phyloP scores from a whole-genome alignment of 2,888 invertebrate genomes.

The Aquatica leii region DNA sequence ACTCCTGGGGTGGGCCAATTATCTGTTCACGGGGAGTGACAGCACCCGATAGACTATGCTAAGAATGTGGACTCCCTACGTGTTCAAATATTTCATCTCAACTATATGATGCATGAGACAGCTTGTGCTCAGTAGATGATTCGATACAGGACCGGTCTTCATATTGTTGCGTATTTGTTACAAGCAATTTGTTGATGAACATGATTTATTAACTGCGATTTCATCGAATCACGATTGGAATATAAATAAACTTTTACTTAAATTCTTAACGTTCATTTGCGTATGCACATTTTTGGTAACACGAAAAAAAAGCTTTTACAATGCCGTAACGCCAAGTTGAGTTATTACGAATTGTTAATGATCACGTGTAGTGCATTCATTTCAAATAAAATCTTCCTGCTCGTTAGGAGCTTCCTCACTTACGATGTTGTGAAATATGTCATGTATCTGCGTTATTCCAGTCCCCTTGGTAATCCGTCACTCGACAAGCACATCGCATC shows the following conservation, averaged over 20 bases:
- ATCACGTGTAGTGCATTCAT: conserved; percentile 25
- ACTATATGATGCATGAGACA: conserved; percentile 53
- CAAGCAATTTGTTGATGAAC: conserved; percentile 34
- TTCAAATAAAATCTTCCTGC: conserved; percentile 37
- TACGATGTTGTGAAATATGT: conserved; percentile 60
- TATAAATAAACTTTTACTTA: conserved; percentile 11
- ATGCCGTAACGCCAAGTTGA: neutral
- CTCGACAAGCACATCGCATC: conserved; percentile 59
- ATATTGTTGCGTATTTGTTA: conserved; percentile 25
- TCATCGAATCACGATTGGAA: conserved; percentile 20
- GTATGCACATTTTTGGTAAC: no score
- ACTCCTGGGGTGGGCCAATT: conserved; percentile 65
- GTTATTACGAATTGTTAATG: conserved; percentile 16
- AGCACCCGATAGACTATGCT: conserved; percentile 58
- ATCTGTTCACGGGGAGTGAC: conserved; percentile 62
- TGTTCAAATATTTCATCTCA: conserved; percentile 46
- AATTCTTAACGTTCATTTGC: conserved; percentile 3
- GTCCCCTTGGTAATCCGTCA: conserved; percentile 59
- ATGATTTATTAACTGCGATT: conserved; percentile 28
- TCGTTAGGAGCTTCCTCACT: conserved; percentile 61
- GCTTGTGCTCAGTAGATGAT: conserved; percentile 50
- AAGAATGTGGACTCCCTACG: conserved; percentile 58
- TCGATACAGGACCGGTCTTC: conserved; percentile 44
- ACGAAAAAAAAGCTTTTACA: neutral
- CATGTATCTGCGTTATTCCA: conserved; percentile 54